Percentiles rank a stretch among this genome's conserved stretches.
These are phyloP conservation scores for Gorsachius magnificus DNA, from an alignment of 2,797 vertebrate genomes.

Conservation along the genomic window DNA sequence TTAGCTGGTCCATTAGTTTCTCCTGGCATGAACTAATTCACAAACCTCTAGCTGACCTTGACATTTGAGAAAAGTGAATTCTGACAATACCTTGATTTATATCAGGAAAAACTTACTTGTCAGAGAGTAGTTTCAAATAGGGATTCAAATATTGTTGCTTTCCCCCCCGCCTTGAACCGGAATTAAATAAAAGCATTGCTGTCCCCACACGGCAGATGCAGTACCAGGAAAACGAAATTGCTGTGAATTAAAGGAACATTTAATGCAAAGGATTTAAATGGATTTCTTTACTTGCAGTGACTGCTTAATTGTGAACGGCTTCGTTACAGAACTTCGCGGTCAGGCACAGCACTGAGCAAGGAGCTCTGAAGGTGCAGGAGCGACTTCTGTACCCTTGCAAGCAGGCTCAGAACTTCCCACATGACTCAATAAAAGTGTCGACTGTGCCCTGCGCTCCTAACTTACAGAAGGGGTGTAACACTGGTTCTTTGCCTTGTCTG, in stretches of 20 bases:
- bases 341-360: background rate
- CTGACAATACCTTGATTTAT: background rate
- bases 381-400: background rate
- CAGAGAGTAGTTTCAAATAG: background rate
- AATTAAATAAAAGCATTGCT: background rate
- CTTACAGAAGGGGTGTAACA: background rate
- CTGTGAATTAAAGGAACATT: background rate
- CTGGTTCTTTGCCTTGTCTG: background rate
- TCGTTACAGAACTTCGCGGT: background rate
- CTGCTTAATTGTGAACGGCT: background rate
- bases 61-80: conserved; percentile 16
- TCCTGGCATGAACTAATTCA: conserved; percentile 26
- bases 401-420: background rate
- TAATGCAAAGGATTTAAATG: background rate
- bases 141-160: background rate
- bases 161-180: rapidly evolving
- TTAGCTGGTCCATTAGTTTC: conserved; percentile 23
- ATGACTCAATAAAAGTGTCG: background rate
- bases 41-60: conserved; percentile 31
- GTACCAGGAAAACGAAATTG: background rate
- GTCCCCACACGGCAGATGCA: background rate
- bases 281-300: background rate
- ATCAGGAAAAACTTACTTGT: background rate
- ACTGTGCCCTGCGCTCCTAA: background rate
- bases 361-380: background rate